phyloP scores from a whole-genome alignment of 1,140 invertebrate species.

The Trichogramma pretiosum region DNA sequence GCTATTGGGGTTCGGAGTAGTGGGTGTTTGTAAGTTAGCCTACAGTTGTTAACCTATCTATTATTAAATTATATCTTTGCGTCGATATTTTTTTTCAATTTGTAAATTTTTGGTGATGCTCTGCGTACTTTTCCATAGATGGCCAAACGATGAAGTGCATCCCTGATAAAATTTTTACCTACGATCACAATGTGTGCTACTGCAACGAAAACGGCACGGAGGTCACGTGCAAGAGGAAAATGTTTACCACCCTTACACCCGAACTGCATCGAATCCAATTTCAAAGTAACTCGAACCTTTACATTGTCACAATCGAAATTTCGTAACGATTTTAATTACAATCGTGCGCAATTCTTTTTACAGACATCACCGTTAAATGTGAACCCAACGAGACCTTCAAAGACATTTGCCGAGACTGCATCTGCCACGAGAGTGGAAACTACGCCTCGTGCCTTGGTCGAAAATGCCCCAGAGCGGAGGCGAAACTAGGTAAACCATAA shows the following conservation, averaged over 20 bases:
- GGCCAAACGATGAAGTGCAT: too few relatives aligned
- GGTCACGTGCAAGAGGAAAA: constrained; percentile 1
- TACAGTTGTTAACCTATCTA: too few relatives aligned
- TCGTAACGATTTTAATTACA: background rate
- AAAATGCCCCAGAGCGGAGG: background rate
- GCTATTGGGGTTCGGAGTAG: too few relatives aligned
- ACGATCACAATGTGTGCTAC: constrained; percentile 3
- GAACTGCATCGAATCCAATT: background rate
- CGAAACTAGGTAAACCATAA: background rate
- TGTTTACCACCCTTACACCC: background rate
- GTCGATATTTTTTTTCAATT: too few relatives aligned
- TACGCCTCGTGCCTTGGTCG: background rate
- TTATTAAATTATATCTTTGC: too few relatives aligned
- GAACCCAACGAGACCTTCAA: background rate
- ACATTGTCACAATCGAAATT: too few relatives aligned
- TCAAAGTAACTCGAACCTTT: constrained; percentile 4
- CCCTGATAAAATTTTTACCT: background rate
- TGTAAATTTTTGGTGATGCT: too few relatives aligned
- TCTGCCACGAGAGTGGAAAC: background rate
- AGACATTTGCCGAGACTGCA: background rate
- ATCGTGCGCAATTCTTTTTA: background rate
- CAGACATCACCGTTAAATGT: background rate
- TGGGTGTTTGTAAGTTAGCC: too few relatives aligned
- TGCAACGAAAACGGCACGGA: background rate
- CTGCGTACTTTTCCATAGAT: too few relatives aligned